Evolutionary conservation across 1,140 invertebrate genomes (phyloP).

Genomic region (Bilobella aurantiaca): DNA sequence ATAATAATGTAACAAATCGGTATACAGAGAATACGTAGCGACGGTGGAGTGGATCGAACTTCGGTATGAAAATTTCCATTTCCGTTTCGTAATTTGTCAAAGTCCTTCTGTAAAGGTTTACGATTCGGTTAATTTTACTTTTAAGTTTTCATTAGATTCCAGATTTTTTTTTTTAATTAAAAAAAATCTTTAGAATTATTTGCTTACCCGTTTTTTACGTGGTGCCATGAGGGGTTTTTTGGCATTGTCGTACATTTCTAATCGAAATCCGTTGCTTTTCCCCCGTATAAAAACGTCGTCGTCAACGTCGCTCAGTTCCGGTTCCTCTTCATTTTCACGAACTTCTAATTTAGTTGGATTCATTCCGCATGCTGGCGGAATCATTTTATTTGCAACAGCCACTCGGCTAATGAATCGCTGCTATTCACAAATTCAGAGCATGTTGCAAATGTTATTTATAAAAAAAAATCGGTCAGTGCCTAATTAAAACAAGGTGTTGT

Average conservation of each 20-base stretch:
- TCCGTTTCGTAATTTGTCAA: slow-evolving; percentile 29
- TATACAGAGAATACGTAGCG: slow-evolving; percentile 32
- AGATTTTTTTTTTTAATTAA: no score
- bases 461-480: no score
- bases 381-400: background rate
- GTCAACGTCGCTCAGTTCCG: slow-evolving; percentile 49
- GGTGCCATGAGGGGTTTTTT: slow-evolving; percentile 65
- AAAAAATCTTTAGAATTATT: no score
- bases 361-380: slow-evolving; percentile 25
- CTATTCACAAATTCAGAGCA: no score
- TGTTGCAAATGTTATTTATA: no score
- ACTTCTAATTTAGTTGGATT: slow-evolving; percentile 35
- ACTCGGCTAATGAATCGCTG: no score
- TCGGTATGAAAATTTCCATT: slow-evolving; percentile 32
- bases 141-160: background rate
- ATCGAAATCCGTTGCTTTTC: slow-evolving; percentile 46
- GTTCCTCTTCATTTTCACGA: slow-evolving; percentile 34
- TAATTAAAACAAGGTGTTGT: no score
- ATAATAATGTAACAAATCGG: slow-evolving; percentile 36
- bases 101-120: slow-evolving; percentile 12
- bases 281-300: slow-evolving; percentile 66
- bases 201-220: slow-evolving; percentile 43
- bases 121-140: slow-evolving; percentile 15
- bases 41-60: slow-evolving; percentile 30
- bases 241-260: slow-evolving; percentile 53